Conservation (phyloP, 2,113 vertebrate genomes). For the Festucalex cinctus region DNA sequence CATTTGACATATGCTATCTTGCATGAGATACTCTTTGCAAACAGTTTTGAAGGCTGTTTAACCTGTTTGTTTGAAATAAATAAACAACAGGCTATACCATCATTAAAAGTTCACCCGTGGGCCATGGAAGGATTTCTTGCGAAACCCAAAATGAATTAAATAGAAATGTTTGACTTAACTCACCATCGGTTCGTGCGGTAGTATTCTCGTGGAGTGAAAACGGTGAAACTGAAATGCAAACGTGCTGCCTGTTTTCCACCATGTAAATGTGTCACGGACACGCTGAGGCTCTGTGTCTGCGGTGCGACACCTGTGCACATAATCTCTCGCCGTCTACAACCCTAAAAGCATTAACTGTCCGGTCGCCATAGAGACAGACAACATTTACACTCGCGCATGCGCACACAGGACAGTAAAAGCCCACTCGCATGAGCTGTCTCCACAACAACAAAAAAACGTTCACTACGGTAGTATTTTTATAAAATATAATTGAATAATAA, state of each 20-base stretch:
- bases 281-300: conserved; percentile 5
- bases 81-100: background rate
- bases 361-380: conserved; percentile 71
- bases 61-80: background rate
- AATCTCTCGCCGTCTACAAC: conserved; percentile 52
- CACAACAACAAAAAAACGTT: background rate
- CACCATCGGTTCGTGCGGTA: conserved; percentile 25
- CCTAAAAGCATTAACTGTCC: conserved; percentile 50
- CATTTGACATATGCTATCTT: background rate
- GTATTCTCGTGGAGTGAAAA: conserved; percentile 9
- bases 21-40: too few relatives aligned
- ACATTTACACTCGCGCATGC: conserved; percentile 65
- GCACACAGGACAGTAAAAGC: conserved; percentile 7
- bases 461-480: too few relatives aligned
- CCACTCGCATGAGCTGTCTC: background rate
- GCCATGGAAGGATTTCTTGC: background rate
- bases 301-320: conserved; percentile 48
- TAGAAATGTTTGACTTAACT: conserved; percentile 22
- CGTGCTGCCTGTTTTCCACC: background rate
- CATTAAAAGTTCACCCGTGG: conserved; percentile 1
- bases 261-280: conserved; percentile 16
- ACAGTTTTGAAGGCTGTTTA: background rate
- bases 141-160: background rate
- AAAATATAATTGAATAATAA: background rate
- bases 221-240: background rate